phyloP scores from a whole-genome alignment of 2,888 invertebrate genomes.

The Cheilosia urbana region DNA sequence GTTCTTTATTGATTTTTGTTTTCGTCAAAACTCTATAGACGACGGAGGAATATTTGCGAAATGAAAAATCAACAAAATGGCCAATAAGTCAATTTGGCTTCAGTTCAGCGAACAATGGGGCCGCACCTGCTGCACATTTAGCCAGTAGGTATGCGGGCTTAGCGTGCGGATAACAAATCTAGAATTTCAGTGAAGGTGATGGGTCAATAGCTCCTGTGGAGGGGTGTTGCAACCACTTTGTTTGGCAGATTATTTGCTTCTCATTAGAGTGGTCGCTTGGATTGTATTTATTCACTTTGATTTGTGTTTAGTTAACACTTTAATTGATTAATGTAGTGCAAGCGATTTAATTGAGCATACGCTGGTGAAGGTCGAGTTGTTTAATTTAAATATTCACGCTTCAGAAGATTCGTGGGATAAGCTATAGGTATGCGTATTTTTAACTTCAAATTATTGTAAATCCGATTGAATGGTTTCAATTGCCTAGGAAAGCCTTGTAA shows the following conservation, averaged over 20 bases:
- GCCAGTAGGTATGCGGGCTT: slow-evolving; percentile 30
- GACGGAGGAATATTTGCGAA: slow-evolving; percentile 60
- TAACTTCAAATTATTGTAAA: too few species aligned
- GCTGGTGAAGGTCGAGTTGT: slow-evolving; percentile 47
- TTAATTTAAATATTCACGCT: background rate
- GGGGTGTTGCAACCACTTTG: background rate
- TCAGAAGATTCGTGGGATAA: too few species aligned
- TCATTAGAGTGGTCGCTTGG: slow-evolving; percentile 5
- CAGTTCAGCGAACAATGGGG: slow-evolving; percentile 62
- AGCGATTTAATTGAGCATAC: slow-evolving; percentile 44
- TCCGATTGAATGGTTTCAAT: too few species aligned
- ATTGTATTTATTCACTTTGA: slow-evolving; percentile 26
- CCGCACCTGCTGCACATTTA: slow-evolving; percentile 67
- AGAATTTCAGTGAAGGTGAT: slow-evolving; percentile 69
- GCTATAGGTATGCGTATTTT: too few species aligned
- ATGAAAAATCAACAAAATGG: slow-evolving; percentile 56
- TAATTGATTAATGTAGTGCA: slow-evolving; percentile 38
- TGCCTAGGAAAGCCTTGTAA: too few species aligned
- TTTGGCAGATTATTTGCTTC: slow-evolving; percentile 20
- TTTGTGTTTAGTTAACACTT: slow-evolving; percentile 48
- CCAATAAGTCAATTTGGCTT: slow-evolving; percentile 57
- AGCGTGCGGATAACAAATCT: slow-evolving; percentile 48
- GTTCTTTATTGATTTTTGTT: slow-evolving; percentile 44
- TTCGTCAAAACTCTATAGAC: slow-evolving; percentile 5
- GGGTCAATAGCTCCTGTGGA: slow-evolving; percentile 58